Conservation (phyloP, 2,888 invertebrate genomes). For the Beris chalybata region DNA sequence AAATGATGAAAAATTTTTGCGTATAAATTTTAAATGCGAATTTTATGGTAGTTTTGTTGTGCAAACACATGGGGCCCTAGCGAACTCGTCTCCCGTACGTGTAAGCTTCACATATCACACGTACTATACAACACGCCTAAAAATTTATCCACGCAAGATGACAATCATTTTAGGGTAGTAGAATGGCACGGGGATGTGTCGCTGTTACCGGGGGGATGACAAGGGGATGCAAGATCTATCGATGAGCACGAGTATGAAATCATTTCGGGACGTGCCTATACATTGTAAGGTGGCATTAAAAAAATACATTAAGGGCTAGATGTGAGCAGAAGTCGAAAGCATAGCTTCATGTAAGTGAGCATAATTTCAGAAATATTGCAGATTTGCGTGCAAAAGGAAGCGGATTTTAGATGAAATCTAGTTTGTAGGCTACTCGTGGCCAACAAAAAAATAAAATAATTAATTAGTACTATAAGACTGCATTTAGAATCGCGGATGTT, state of each 20-base stretch:
- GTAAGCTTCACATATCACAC: conserved; percentile 9
- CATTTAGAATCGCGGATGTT: too few relatives aligned
- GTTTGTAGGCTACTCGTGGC: too few relatives aligned
- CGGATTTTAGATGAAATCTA: too few relatives aligned
- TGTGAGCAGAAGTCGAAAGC: too few relatives aligned
- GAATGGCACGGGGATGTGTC: conserved; percentile 14
- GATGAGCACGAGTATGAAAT: conserved; percentile 34
- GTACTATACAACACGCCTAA: neutral
- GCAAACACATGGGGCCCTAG: conserved; percentile 36
- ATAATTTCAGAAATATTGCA: too few relatives aligned
- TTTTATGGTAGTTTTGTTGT: conserved; percentile 40
- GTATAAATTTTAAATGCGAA: conserved; percentile 40
- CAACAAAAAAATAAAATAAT: too few relatives aligned
- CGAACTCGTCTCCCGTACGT: neutral
- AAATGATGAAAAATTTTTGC: conserved; percentile 41
- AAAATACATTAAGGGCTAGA: neutral
- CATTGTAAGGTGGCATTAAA: conserved; percentile 34
- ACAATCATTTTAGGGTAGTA: conserved; percentile 18
- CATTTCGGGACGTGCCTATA: conserved; percentile 35
- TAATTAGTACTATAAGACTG: too few relatives aligned
- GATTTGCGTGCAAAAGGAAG: too few relatives aligned
- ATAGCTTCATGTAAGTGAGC: too few relatives aligned
- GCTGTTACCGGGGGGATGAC: conserved; percentile 4
- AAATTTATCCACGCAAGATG: conserved; percentile 29
- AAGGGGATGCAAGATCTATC: conserved; percentile 32